These are phyloP conservation scores for Mesocricetus auratus DNA, from an alignment of 2,113 vertebrate genomes.

Conservation along the genomic window DNA sequence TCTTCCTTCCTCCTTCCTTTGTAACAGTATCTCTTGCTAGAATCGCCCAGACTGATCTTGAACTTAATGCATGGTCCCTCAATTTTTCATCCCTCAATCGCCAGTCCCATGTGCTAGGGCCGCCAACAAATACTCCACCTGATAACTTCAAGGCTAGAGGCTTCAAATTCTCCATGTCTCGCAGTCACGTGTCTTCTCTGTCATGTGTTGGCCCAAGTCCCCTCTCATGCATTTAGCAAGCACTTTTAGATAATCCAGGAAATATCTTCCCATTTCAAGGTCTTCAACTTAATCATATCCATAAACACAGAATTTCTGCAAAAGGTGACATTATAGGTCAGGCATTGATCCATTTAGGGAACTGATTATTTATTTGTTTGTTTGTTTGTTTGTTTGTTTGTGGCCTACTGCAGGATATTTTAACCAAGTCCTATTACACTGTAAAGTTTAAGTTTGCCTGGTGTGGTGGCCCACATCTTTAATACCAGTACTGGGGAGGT, in stretches of 20 bases:
- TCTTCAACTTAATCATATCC: background rate
- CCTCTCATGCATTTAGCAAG: background rate
- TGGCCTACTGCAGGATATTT: background rate
- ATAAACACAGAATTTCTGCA: background rate
- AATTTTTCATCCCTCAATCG: no score
- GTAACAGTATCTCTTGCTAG: background rate
- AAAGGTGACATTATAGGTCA: background rate
- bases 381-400: background rate
- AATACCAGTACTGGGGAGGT: background rate
- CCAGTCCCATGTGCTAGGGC: background rate
- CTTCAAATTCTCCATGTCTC: background rate
- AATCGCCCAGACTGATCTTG: background rate
- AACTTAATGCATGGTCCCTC: background rate
- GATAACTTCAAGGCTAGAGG: background rate
- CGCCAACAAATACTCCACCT: background rate
- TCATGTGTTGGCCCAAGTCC: background rate
- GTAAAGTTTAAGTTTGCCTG: background rate
- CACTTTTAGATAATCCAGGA: background rate
- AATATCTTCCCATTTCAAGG: background rate
- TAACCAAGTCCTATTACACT: background rate
- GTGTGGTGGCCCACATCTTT: background rate
- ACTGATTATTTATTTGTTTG: background rate
- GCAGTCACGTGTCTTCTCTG: background rate
- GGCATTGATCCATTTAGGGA: background rate
- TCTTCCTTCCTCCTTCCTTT: background rate